phyloP scores from a whole-genome alignment of 2,888 invertebrate species.

The Ctenicera cuprea region DNA sequence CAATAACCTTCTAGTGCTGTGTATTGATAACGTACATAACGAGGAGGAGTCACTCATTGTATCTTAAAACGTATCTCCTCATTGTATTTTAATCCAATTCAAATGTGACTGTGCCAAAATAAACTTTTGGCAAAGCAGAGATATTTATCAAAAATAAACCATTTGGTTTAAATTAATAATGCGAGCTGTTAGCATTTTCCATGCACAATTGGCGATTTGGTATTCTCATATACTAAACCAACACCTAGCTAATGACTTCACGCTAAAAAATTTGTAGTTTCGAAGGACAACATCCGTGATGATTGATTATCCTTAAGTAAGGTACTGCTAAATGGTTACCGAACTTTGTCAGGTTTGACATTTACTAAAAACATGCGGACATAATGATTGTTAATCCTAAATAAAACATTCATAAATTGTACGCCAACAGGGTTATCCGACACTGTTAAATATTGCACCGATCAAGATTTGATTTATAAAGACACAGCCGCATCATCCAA shows the following conservation, averaged over 20 bases:
- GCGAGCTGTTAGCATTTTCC: conserved; percentile 12
- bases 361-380: conserved; percentile 27
- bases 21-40: neutral
- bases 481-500: conserved; percentile 24
- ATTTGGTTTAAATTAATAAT: conserved; percentile 32
- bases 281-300: conserved; percentile 18
- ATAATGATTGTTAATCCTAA: conserved; percentile 27
- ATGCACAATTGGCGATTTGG: conserved; percentile 28
- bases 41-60: neutral
- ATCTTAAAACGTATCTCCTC: conserved; percentile 12
- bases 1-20: too few relatives aligned
- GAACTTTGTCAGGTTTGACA: conserved; percentile 24
- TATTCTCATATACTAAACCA: neutral
- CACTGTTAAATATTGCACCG: conserved; percentile 29
- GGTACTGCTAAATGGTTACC: conserved; percentile 25
- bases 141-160: conserved; percentile 36
- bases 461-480: conserved; percentile 35
- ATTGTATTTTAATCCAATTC: conserved; percentile 35
- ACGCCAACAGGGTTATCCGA: conserved; percentile 24
- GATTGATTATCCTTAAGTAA: conserved; percentile 17
- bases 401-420: conserved; percentile 32
- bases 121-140: conserved; percentile 40
- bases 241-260: conserved; percentile 17
- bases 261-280: neutral
- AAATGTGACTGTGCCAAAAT: conserved; percentile 36